phyloP scores from a whole-genome alignment of 2,113 vertebrate species.

The Vombatus ursinus region DNA sequence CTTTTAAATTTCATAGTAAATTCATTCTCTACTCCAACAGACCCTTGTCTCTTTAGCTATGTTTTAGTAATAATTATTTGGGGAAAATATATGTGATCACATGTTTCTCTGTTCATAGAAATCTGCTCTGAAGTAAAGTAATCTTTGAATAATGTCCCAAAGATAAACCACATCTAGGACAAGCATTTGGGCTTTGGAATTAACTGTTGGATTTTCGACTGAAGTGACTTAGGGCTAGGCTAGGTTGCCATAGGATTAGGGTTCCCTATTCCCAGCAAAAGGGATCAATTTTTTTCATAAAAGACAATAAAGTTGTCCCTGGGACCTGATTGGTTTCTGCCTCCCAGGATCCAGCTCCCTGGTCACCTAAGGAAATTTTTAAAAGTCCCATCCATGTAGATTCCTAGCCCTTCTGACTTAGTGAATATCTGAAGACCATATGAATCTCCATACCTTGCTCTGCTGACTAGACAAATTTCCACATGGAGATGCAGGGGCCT shows the following conservation, averaged over 20 bases:
- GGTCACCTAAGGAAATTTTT: background rate
- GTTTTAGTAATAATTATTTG: background rate
- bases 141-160: background rate
- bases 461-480: background rate
- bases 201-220: background rate
- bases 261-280: background rate
- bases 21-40: background rate
- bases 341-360: background rate
- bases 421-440: background rate
- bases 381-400: background rate
- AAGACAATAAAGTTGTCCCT: background rate
- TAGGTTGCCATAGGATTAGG: background rate
- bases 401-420: background rate
- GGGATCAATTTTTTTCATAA: background rate
- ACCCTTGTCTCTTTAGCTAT: background rate
- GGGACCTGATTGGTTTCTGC: background rate
- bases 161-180: background rate
- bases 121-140: background rate
- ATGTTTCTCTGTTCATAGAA: background rate
- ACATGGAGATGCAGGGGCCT: background rate
- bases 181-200: background rate
- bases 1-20: background rate
- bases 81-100: background rate
- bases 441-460: background rate
- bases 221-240: background rate